Base-by-base conservation (phyloP, 2,888 invertebrate genomes). In the Physocephala rufipes region DNA sequence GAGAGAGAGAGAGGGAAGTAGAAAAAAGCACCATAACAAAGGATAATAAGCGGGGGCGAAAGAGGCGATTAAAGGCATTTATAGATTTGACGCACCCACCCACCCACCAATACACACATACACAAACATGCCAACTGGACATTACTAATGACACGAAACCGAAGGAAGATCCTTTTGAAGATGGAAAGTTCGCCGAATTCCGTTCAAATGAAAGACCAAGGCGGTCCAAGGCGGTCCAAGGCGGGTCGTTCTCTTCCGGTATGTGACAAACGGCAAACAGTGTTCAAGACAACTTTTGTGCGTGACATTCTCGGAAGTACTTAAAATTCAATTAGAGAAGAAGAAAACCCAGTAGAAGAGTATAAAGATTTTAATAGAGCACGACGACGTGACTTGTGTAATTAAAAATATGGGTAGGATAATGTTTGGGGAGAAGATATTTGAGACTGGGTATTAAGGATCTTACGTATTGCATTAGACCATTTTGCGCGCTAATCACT, bases 271-370 rank as follows among this genome's bases (percentile, higher is more conserved):
- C 47, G 47, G 28, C 53, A 36, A 65, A 26, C 63, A 49, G 67
- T 43, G 43, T 65, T 51, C 58, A 45, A 30, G 13, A 43, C 67
- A 67, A 58, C 47, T 45, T 58, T 59, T 67, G 67, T 67, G 21
- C 59, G 47, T 45, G 59, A 67, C 45, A 28, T 43, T 67, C 19
- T 24, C 67, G n/a, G n/a, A 26, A 45, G 47, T 45, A 28, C 30
- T 67, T 67, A 59, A 58, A 67, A 45, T 67, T 67, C 67, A 67
- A 67, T 67, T 67, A 67, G 30, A 43, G 26, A 47, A 28, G 24
- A n/a, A n/a, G n/a, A n/a, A n/a, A n/a, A n/a, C n/a, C n/a, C n/a
- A n/a, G n/a, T 9, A 36, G 36, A 36, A 36, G 36, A 24, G 26
- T 24, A 28, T 1, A 16, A 15, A 9, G 24, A 26, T 15, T 58